Conservation (phyloP, 2,797 vertebrate species). For the Intellagama lesueurii region DNA sequence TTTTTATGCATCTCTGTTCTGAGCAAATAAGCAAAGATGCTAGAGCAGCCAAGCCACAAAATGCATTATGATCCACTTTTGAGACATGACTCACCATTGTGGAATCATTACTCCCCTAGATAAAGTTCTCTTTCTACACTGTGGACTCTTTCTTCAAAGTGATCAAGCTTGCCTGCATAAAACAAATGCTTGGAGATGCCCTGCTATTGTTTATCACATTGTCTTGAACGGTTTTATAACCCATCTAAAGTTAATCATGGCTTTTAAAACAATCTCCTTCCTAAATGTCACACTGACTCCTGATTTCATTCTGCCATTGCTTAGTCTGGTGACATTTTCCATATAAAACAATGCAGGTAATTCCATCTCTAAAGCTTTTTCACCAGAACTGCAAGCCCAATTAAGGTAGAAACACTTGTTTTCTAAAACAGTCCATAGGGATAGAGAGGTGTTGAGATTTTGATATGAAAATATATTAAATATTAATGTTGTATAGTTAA, state of each 20-base stretch:
- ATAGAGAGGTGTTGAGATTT: neutral
- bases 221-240: constrained; percentile 38
- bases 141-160: neutral
- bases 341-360: constrained; percentile 43
- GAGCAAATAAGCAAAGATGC: neutral
- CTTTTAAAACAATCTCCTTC: constrained; percentile 39
- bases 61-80: neutral
- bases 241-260: constrained; percentile 51
- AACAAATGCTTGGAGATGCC: neutral
- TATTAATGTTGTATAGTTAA: too few relatives aligned
- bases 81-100: neutral
- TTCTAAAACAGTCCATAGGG: constrained; percentile 22
- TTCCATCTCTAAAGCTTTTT: constrained; percentile 36
- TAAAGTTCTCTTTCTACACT: neutral
- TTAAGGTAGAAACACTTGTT: constrained; percentile 37
- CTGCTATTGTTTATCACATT: constrained; percentile 39
- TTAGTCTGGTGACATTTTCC: constrained; percentile 46
- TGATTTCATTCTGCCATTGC: constrained; percentile 50
- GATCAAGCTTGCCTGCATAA: neutral
- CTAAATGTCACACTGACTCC: constrained; percentile 52
- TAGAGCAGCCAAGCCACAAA: neutral
- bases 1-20: neutral
- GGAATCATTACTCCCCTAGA: neutral
- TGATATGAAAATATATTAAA: too few relatives aligned
- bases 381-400: constrained; percentile 24